phyloP scores from a whole-genome alignment of 2,797 vertebrate genomes.

The Brotula barbata region DNA sequence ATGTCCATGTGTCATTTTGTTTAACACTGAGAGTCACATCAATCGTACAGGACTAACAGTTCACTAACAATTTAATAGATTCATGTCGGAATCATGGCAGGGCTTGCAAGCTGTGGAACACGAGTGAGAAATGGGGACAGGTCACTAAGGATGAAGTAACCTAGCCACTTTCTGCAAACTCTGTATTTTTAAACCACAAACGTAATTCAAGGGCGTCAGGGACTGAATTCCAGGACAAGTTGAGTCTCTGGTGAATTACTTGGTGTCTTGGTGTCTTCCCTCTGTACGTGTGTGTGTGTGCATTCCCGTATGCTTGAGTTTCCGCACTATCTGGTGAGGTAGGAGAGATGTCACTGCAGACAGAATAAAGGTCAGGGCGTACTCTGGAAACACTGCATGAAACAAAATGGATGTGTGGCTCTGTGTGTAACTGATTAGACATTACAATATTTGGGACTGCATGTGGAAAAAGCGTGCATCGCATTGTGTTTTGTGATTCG shows the following conservation, averaged over 20 bases:
- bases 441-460: conserved; percentile 32
- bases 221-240: conserved; percentile 71
- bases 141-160: conserved; percentile 68
- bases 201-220: conserved; percentile 68
- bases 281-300: conserved; percentile 11
- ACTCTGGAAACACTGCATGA: conserved; percentile 53
- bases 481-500: too few relatives aligned
- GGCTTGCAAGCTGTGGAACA: conserved; percentile 27
- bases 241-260: conserved; percentile 63
- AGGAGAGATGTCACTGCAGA: conserved; percentile 71
- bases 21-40: conserved; percentile 5
- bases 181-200: conserved; percentile 73
- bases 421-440: conserved; percentile 33
- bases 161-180: conserved; percentile 67
- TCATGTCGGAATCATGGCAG: conserved; percentile 19
- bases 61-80: conserved; percentile 4
- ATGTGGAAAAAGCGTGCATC: conserved; percentile 6
- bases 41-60: not conserved
- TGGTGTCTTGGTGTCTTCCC: conserved; percentile 60
- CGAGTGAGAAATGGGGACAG: conserved; percentile 62
- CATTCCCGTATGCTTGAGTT: conserved; percentile 58
- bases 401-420: conserved; percentile 47
- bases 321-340: conserved; percentile 69
- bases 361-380: conserved; percentile 73
- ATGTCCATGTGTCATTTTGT: conserved; percentile 2